Percentiles rank a stretch among this genome's conserved stretches.
Evolutionary conservation across 2,113 vertebrate genomes (phyloP).

Genomic region (Syrmaticus mikado): DNA sequence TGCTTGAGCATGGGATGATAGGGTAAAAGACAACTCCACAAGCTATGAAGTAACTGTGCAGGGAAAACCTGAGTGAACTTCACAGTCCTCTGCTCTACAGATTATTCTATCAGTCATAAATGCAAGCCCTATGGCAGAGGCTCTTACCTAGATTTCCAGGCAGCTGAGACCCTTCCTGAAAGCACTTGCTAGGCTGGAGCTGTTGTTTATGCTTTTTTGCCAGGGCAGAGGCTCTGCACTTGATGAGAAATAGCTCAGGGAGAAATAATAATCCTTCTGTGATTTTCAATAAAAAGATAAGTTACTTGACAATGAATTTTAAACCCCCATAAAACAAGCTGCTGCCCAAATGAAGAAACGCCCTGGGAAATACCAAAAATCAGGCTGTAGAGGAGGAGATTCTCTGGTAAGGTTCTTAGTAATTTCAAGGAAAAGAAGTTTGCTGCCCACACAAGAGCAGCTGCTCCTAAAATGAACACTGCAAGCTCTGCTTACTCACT

Average conservation of each 20-base stretch:
- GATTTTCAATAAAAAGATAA: conserved; percentile 10
- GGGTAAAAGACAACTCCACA: neutral
- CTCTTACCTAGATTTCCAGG: neutral
- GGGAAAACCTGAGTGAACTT: neutral
- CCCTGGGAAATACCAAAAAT: neutral
- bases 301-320: conserved; percentile 11
- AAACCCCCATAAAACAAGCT: neutral
- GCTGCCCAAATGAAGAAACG: neutral
- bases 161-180: neutral
- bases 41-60: neutral
- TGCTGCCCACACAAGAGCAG: neutral
- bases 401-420: conserved; percentile 20
- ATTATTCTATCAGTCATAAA: neutral
- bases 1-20: neutral
- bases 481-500: neutral
- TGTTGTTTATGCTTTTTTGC: neutral
- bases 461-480: neutral
- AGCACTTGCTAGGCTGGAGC: neutral
- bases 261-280: neutral
- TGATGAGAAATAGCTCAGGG: neutral
- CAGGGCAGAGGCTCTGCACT: neutral
- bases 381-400: neutral
- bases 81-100: neutral
- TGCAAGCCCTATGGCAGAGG: neutral
- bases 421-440: neutral